These are phyloP conservation scores for Macrosiphum euphorbiae DNA, from an alignment of 2,888 invertebrate species.

Conservation along the genomic window DNA sequence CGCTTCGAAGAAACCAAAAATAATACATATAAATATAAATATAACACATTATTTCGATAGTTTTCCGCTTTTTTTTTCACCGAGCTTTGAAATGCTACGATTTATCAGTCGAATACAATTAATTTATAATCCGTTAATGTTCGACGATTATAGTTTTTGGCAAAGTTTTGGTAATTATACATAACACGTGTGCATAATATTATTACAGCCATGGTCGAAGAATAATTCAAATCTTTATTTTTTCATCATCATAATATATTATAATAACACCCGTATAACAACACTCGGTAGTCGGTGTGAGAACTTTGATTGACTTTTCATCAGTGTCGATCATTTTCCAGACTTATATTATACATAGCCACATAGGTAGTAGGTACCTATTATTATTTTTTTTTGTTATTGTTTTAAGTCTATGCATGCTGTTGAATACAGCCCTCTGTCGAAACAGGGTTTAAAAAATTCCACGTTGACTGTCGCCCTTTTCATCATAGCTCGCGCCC, in stretches of 20 bases:
- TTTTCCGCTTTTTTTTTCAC: neutral
- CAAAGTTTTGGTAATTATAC: neutral
- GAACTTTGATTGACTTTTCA: neutral
- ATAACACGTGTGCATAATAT: neutral
- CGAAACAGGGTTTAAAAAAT: neutral
- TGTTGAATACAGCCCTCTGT: neutral
- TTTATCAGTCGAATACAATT: neutral
- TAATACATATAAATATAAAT: neutral
- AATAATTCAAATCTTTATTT: neutral
- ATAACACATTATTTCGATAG: neutral
- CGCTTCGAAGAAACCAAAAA: neutral
- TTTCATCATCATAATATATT: neutral
- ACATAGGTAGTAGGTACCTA: neutral
- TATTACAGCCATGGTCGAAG: neutral
- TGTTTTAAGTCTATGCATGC: neutral
- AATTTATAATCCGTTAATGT: neutral
- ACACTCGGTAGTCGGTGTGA: neutral
- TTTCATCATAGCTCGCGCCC: neutral
- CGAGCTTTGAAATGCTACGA: neutral
- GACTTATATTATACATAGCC: neutral
- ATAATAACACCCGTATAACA: neutral
- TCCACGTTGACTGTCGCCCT: neutral
- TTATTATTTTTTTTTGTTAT: neutral
- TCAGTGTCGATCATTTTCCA: neutral
- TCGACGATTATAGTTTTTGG: neutral